Conservation (phyloP, 2,888 invertebrate genomes). For the Andrena haemorrhoa region DNA sequence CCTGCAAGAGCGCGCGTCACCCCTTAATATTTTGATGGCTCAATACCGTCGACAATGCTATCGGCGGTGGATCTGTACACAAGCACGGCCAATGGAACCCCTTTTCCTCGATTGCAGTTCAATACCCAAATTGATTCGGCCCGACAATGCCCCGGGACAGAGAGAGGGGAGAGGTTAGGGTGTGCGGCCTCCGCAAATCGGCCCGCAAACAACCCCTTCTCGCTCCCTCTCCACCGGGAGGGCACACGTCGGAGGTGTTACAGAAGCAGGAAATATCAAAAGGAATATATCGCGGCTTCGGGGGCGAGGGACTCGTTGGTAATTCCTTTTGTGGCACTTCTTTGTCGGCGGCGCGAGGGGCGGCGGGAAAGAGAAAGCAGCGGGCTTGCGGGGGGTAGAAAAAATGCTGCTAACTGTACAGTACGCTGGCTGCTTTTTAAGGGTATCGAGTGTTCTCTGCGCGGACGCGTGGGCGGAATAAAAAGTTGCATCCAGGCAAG, state of each 20-base stretch:
- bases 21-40: slow-evolving; percentile 84
- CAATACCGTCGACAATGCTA: slow-evolving; percentile 82
- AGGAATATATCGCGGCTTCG: slow-evolving; percentile 59
- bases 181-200: slow-evolving; percentile 42
- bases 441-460: slow-evolving; percentile 11
- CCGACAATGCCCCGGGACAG: slow-evolving; percentile 69
- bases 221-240: slow-evolving; percentile 28
- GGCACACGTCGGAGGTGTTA: slow-evolving; percentile 79
- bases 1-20: slow-evolving; percentile 67
- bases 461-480: slow-evolving; percentile 14
- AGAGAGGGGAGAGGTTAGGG: not conserved
- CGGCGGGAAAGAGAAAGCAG: not conserved
- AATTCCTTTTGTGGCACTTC: slow-evolving; percentile 20
- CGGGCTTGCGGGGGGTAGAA: slow-evolving; percentile 3
- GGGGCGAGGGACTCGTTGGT: slow-evolving; percentile 49
- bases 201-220: slow-evolving; percentile 63
- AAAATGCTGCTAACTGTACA: not conserved
- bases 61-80: slow-evolving; percentile 71
- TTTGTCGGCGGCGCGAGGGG: slow-evolving; percentile 1
- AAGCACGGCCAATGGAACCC: slow-evolving; percentile 59
- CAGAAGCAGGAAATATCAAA: slow-evolving; percentile 72
- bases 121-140: slow-evolving; percentile 83
- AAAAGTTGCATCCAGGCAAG: slow-evolving; percentile 15
- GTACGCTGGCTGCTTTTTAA: not conserved
- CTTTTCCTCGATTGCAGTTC: slow-evolving; percentile 81